Evolutionary conservation across 1,140 invertebrate genomes (phyloP).

Genomic region (Lanistes nyassanus): DNA sequence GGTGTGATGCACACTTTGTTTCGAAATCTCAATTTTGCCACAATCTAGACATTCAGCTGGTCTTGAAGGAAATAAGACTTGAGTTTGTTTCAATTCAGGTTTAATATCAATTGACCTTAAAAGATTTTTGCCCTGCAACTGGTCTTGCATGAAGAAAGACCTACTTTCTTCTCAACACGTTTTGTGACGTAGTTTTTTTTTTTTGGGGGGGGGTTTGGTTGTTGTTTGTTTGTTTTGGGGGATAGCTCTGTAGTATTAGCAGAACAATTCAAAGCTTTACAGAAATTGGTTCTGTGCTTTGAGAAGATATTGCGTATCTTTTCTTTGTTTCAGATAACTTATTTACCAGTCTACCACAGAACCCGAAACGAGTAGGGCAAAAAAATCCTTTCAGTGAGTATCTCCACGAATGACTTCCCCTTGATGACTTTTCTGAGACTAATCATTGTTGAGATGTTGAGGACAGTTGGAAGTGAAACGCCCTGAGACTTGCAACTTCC

Average conservation of each 20-base stretch:
- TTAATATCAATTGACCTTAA: no score
- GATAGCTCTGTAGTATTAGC: no score
- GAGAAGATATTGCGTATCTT: background rate
- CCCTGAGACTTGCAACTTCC: background rate
- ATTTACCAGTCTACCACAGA: conserved; percentile 34
- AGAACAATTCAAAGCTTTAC: no score
- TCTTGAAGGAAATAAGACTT: no score
- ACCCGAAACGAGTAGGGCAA: conserved; percentile 38
- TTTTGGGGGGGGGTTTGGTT: background rate
- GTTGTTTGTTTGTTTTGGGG: background rate
- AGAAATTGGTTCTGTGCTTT: no score
- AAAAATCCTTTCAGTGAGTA: conserved; percentile 49
- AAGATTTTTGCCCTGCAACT: no score
- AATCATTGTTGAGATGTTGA: background rate
- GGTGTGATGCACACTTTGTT: no score
- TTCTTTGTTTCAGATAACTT: conserved; percentile 31
- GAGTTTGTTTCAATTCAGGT: no score
- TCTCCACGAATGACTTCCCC: conserved; percentile 18
- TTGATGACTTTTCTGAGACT: background rate
- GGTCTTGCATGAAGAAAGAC: no score
- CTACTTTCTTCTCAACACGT: no score
- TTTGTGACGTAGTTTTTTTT: background rate
- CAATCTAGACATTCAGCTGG: no score
- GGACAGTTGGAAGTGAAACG: background rate
- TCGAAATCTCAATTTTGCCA: no score